Percentiles rank a stretch among this genome's conserved stretches.
phyloP scores from a whole-genome alignment of 2,888 invertebrate genomes.

The Epinotia nisella region DNA sequence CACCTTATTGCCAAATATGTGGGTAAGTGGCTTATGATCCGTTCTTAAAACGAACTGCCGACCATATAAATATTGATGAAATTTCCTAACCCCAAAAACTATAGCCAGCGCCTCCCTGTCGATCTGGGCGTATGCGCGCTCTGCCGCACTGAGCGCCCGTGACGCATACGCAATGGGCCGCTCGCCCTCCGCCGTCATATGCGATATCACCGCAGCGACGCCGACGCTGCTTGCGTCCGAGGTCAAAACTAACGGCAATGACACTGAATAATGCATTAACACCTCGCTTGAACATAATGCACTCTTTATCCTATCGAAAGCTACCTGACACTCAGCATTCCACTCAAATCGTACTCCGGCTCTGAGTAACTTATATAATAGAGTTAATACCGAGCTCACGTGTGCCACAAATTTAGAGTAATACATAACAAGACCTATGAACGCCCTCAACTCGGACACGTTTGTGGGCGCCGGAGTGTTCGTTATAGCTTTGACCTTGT shows the following conservation, averaged over 20 bases:
- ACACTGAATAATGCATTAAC: not conserved
- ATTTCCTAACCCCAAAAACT: slow-evolving; percentile 40
- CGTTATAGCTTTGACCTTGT: too few relatives aligned
- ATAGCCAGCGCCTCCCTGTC: slow-evolving; percentile 45
- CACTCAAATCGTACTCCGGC: not conserved
- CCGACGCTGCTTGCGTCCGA: slow-evolving; percentile 1
- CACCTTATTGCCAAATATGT: not conserved
- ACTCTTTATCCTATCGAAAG: not conserved
- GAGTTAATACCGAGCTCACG: not conserved
- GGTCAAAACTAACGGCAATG: not conserved
- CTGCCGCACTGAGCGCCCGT: slow-evolving; percentile 23
- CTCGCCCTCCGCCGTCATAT: not conserved
- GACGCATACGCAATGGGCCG: slow-evolving; percentile 27
- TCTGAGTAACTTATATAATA: not conserved
- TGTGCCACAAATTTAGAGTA: not conserved
- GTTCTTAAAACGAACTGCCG: not conserved
- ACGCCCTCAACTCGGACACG: slow-evolving; percentile 19
- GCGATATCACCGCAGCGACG: slow-evolving; percentile 20
- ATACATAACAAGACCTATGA: slow-evolving; percentile 4
- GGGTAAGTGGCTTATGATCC: not conserved
- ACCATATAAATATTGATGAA: slow-evolving; percentile 42
- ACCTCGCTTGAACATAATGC: slow-evolving; percentile 1
- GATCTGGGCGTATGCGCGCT: slow-evolving; percentile 35
- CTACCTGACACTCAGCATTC: not conserved
- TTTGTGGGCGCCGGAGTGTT: slow-evolving; percentile 28